Evolutionary conservation across 2,797 vertebrate species (phyloP).

Genomic region (Pitangus sulphuratus): DNA sequence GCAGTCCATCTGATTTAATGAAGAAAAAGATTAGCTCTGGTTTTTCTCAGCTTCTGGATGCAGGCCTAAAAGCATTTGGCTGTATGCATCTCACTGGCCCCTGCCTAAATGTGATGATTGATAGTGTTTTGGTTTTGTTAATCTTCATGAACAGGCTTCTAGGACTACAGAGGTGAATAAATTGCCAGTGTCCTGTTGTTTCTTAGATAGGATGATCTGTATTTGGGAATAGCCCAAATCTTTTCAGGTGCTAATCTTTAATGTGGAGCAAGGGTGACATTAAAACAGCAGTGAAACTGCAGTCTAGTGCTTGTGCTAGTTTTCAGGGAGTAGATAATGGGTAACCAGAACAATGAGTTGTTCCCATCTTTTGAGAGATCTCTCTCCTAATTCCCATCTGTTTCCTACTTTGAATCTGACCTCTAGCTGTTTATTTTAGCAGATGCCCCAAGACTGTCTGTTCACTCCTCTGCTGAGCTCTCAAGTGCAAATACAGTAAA

Average conservation of each 20-base stretch:
- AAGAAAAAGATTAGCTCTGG: not conserved
- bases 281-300: not conserved
- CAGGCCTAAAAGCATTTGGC: not conserved
- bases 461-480: not conserved
- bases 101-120: not conserved
- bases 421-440: not conserved
- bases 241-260: not conserved
- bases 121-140: not conserved
- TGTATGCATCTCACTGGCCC: not conserved
- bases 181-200: not conserved
- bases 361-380: not conserved
- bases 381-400: not conserved
- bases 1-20: not conserved
- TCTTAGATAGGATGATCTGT: not conserved
- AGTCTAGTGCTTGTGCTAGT: not conserved
- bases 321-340: not conserved
- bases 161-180: not conserved
- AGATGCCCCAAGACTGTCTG: not conserved
- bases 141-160: not conserved
- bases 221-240: not conserved
- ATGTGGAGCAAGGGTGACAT: not conserved
- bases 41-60: not conserved
- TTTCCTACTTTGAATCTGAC: not conserved
- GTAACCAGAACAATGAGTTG: not conserved
- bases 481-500: not conserved